These are phyloP conservation scores for Alloplasta piceator DNA, from an alignment of 2,888 invertebrate genomes.

Conservation along the genomic window DNA sequence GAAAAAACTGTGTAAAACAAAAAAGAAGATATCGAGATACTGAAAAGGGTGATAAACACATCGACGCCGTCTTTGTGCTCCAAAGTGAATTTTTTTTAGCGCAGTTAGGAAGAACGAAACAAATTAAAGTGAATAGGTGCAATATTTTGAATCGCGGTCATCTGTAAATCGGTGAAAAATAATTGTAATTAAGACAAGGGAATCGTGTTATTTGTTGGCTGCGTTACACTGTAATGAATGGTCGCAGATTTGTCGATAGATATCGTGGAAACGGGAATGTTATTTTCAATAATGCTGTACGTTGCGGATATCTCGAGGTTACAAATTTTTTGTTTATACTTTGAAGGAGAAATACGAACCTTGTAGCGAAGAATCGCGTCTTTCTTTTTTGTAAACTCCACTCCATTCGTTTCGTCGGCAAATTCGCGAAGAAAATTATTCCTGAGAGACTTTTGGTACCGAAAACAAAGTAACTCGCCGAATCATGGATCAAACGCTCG, in stretches of 20 bases:
- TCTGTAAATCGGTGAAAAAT: conserved; percentile 7
- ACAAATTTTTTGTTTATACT: not conserved
- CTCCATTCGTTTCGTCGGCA: conserved; percentile 48
- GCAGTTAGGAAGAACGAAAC: too few relatives aligned
- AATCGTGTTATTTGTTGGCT: not conserved
- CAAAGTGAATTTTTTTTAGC: too few relatives aligned
- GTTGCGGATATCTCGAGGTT: not conserved
- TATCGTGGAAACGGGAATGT: not conserved
- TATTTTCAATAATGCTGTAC: not conserved
- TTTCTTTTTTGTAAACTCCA: conserved; percentile 43
- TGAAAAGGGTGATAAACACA: too few relatives aligned
- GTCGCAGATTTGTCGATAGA: not conserved
- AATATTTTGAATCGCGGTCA: conserved; percentile 19
- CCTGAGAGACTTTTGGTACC: too few relatives aligned
- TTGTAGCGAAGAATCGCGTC: conserved; percentile 44
- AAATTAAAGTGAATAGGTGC: too few relatives aligned
- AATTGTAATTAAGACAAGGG: conserved; percentile 41
- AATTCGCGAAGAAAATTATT: conserved; percentile 13
- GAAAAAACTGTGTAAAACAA: too few relatives aligned
- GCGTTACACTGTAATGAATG: conserved; percentile 3
- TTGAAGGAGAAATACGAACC: conserved; percentile 14
- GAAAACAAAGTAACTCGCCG: too few relatives aligned
- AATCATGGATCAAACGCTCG: too few relatives aligned
- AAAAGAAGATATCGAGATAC: too few relatives aligned
- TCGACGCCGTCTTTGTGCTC: too few relatives aligned